A percentile compares a stretch with the other conserved stretches of the same genome.
These are phyloP conservation scores for Corythoichthys haematopterus DNA, from an alignment of 2,113 vertebrate species.

Conservation along the genomic window DNA sequence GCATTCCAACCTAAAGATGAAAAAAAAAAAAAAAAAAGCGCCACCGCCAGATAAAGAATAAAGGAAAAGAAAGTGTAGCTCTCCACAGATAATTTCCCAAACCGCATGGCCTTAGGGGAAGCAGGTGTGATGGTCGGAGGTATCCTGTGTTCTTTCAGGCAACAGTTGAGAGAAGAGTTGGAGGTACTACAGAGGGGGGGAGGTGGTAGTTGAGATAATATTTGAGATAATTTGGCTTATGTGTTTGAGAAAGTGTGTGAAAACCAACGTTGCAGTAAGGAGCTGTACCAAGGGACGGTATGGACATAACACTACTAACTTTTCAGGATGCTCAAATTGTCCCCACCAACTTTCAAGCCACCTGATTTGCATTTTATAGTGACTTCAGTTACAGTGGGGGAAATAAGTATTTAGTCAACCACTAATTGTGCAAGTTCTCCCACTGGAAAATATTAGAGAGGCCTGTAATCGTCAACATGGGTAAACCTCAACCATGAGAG, in stretches of 20 bases:
- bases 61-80: constrained; percentile 39
- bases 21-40: background rate
- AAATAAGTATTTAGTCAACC: no score
- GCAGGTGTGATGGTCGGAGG: constrained; percentile 67
- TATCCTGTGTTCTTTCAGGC: constrained; percentile 51
- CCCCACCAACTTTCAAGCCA: no score
- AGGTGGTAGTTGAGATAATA: constrained; percentile 35
- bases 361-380: no score
- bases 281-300: background rate
- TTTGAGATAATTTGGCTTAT: constrained; percentile 56
- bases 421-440: no score
- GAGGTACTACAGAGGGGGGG: constrained; percentile 18
- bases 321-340: no score
- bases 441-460: no score
- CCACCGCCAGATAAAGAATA: constrained; percentile 10
- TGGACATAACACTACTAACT: no score
- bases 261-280: background rate
- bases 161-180: constrained; percentile 43
- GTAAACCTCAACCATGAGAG: no score
- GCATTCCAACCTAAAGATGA: constrained; percentile 34
- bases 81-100: constrained; percentile 59
- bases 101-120: constrained; percentile 53
- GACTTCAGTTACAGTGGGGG: no score
- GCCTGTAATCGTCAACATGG: no score
- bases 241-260: constrained; percentile 29